Evolutionary conservation across 2,888 invertebrate species (phyloP), one percentile per base, ranked within the genome.

Genomic region (Xestia xanthographa): DNA sequence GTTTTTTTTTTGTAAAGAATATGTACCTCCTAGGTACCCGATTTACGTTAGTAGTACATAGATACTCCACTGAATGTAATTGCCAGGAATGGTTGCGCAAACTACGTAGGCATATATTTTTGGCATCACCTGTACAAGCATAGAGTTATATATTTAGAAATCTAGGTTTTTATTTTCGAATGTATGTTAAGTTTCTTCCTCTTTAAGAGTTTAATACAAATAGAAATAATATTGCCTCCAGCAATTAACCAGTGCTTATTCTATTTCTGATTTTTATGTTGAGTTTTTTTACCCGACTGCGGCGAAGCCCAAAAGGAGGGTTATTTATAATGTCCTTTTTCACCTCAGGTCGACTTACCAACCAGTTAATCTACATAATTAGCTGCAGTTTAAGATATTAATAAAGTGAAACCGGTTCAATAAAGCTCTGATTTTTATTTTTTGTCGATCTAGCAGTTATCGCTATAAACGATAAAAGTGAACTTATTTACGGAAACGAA

Each of bases 81-180:
- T 65, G 71, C 78, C 58, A 65, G 72, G 29, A 76, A 82, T 76
- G 45, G 58, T 70, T 80, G 11, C 67, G 50, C 63, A 80, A 80
- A 77, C 82, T 67, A 70, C 83, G 63, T 63, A 71, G 56, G 41
- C 45, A 67, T 83, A n/a, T 83, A 83, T 80, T 78, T 82, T 78
- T 80, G 65, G 80, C 77, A 63, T 60, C 83, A 80, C 79, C 83
- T 77, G 77, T 66, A 65, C 77, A 53, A 70, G 41, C 53, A 66
- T 11, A 60, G 20, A 17, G 26, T 12, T 70, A 82, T 70, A 82
- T 45, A 82, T 77, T 83, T 83, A 83, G 67, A 71, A 56, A 65
- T 45, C 43, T 67, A 71, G 62, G 53, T 67, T 71, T 58, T 34
- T 71, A 77, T 71, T 66, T 45, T 48, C 0, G 9, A 45, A 80